phyloP scores from a whole-genome alignment of 2,113 vertebrate species.

The Agapornis roseicollis region DNA sequence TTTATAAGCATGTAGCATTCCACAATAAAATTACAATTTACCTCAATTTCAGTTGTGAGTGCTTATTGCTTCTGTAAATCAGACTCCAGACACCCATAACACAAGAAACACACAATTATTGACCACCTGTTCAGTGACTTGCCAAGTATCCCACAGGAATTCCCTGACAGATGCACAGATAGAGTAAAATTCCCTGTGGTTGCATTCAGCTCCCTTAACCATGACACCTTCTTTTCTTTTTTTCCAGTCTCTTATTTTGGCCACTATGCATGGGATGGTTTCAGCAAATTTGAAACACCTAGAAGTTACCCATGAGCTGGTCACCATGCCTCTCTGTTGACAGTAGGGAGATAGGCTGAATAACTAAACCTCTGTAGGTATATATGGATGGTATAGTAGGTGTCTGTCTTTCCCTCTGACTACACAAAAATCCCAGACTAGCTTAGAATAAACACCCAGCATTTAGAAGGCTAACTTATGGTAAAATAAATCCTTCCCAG shows the following conservation, averaged over 20 bases:
- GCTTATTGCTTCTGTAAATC: slow-evolving; percentile 64
- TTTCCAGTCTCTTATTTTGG: not conserved
- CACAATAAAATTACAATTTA: slow-evolving; percentile 60
- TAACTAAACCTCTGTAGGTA: not conserved
- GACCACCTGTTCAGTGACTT: slow-evolving; percentile 66
- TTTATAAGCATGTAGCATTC: slow-evolving; percentile 40
- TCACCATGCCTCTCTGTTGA: not conserved
- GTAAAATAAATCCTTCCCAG: not conserved
- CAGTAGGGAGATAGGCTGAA: not conserved
- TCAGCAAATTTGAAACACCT: not conserved
- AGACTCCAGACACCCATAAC: slow-evolving; percentile 64
- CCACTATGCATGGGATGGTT: slow-evolving; percentile 1
- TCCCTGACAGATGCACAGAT: slow-evolving; percentile 58
- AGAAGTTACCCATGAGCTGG: not conserved
- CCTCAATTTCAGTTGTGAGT: slow-evolving; percentile 58
- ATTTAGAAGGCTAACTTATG: not conserved
- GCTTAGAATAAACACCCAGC: not conserved
- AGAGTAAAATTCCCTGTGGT: slow-evolving; percentile 55
- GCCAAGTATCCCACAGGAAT: slow-evolving; percentile 53
- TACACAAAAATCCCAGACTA: not conserved
- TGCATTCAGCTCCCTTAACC: slow-evolving; percentile 57
- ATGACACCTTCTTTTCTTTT: slow-evolving; percentile 46
- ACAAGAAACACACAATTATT: slow-evolving; percentile 68
- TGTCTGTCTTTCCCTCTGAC: not conserved
- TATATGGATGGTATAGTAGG: not conserved